Conservation (phyloP, 2,797 vertebrate genomes). For the Uromys caudimaculatus region DNA sequence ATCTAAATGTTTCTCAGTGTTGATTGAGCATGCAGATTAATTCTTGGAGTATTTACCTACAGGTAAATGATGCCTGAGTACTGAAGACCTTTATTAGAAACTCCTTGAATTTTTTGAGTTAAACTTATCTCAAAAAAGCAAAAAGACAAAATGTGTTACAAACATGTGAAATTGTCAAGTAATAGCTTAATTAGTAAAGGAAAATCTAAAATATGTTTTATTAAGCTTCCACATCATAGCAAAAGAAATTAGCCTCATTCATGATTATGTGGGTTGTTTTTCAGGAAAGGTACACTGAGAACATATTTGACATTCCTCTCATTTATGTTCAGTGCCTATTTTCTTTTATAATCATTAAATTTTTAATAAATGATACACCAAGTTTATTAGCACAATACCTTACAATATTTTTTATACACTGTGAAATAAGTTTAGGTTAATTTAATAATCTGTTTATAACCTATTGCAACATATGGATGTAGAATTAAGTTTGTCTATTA, state of each 20-base stretch:
- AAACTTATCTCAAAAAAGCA: not conserved
- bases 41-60: not conserved
- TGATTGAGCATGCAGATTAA: not conserved
- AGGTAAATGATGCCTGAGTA: not conserved
- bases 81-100: not conserved
- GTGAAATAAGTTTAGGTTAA: not conserved
- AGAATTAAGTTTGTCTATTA: conserved; percentile 61
- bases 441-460: conserved; percentile 44
- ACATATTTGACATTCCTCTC: not conserved
- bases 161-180: not conserved
- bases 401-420: not conserved
- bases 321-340: not conserved
- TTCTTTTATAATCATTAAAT: not conserved
- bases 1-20: not conserved
- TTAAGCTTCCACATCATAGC: not conserved
- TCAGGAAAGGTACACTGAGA: not conserved
- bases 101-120: not conserved
- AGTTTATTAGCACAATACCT: not conserved
- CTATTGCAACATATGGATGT: conserved; percentile 26
- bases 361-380: not conserved
- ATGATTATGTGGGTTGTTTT: not conserved
- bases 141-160: not conserved
- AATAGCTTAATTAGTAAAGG: not conserved
- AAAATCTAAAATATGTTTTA: not conserved
- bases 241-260: not conserved